Percentiles rank a stretch among this genome's conserved stretches.
Evolutionary conservation across 2,113 vertebrate genomes (phyloP).

Genomic region (Forbesichthys agassizii): DNA sequence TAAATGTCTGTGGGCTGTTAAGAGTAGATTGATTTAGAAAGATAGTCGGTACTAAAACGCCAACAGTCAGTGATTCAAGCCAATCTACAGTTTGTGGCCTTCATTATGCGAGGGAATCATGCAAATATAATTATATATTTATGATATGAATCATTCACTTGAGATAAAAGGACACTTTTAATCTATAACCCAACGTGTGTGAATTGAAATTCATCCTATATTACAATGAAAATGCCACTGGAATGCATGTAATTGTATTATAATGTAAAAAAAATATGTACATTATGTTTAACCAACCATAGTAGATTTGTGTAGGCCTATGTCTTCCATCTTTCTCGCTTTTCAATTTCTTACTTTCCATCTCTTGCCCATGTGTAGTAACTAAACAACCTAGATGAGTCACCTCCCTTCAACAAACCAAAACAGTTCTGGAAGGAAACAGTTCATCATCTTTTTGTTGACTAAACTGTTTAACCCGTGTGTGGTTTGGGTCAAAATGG

Average conservation of each 20-base stretch:
- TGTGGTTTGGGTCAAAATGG: too few relatives aligned
- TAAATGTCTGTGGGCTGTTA: too few relatives aligned
- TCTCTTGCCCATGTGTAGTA: slow-evolving; percentile 41
- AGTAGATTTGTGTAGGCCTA: background rate
- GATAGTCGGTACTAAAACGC: background rate
- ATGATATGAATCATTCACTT: too few relatives aligned
- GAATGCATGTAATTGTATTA: too few relatives aligned
- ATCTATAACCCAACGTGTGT: too few relatives aligned
- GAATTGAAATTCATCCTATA: too few relatives aligned
- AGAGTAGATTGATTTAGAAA: slow-evolving; percentile 17
- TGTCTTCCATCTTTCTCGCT: slow-evolving; percentile 17
- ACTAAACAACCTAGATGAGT: slow-evolving; percentile 52
- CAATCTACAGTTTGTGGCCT: background rate
- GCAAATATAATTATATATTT: slow-evolving; percentile 18
- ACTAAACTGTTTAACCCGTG: slow-evolving; percentile 24
- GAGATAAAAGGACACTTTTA: too few relatives aligned
- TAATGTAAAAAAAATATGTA: too few relatives aligned
- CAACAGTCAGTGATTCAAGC: slow-evolving; percentile 5
- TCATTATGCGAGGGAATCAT: slow-evolving; percentile 4
- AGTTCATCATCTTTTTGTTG: slow-evolving; percentile 11
- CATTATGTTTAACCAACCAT: too few relatives aligned
- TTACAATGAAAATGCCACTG: too few relatives aligned
- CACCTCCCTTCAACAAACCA: slow-evolving; percentile 49
- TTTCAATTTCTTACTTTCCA: background rate
- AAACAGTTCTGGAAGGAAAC: slow-evolving; percentile 60